phyloP scores from a whole-genome alignment of 1,140 invertebrate genomes.

The Sycophila sp. region DNA sequence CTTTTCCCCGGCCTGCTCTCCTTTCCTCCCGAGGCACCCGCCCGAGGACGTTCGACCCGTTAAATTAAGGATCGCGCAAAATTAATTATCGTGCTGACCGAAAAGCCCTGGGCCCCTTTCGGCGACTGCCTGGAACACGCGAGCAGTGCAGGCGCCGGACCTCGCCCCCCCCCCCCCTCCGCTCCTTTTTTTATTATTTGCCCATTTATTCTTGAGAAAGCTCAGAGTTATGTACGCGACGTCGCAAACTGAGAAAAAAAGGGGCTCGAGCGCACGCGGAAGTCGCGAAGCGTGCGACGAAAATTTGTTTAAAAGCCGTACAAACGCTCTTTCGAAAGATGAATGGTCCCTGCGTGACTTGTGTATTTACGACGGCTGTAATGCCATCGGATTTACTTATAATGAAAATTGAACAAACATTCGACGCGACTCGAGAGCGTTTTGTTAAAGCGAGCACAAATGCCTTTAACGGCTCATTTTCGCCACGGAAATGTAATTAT shows the following conservation, averaged over 20 bases:
- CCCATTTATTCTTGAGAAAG: background rate
- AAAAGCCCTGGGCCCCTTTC: no score
- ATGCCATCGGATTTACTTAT: background rate
- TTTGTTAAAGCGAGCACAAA: no score
- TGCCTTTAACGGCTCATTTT: background rate
- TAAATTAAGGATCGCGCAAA: slow-evolving; percentile 27
- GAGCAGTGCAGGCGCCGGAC: background rate
- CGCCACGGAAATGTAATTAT: no score
- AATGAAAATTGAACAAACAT: slow-evolving; percentile 14
- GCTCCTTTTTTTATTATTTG: background rate
- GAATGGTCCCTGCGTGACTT: slow-evolving; percentile 4
- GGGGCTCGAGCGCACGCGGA: no score
- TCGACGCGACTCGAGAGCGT: no score
- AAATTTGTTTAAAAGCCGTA: background rate
- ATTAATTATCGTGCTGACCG: slow-evolving; percentile 6
- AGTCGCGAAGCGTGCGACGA: background rate
- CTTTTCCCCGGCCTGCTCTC: slow-evolving; percentile 3
- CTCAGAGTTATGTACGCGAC: background rate
- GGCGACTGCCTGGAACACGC: background rate
- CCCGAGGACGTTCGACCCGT: slow-evolving; percentile 6
- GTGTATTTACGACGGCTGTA: background rate
- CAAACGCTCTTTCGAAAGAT: background rate
- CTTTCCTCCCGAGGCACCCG: background rate
- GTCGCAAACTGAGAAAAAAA: no score
- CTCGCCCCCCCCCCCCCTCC: no score